Evolutionary conservation across 2,797 vertebrate genomes (phyloP), one percentile per base, ranked within the genome.

Genomic region (Sebastes steindachneri): DNA sequence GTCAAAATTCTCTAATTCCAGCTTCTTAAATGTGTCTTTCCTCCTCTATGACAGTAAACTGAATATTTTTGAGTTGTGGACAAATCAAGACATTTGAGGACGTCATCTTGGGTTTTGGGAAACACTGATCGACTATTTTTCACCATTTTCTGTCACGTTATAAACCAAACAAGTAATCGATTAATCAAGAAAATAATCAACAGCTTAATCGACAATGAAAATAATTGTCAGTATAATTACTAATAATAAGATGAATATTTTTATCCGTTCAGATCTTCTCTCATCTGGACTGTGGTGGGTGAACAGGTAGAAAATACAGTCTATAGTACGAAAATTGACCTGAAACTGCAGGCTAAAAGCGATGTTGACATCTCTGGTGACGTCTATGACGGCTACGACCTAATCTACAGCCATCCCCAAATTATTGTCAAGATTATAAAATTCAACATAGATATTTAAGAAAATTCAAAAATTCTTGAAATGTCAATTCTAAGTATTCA

Each of bases 81-180:
- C 41, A 45, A 17, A 45, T 17, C 41, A 45, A 45, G 41, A 45
- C 41, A 45, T 45, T 45, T 45, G 6, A 45, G 41, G 41, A 45
- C 3, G 15, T 7, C 41, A 45, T 45, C 41, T 45, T 45, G 41
- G 14, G 15, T 3, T 45, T 48, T 48, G 45, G 45, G 45, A 48
- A 48, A 48, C 45, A 48, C 45, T 8, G 45, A 48, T 19, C 7
- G 15, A 48, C 45, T 35, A 41, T 17, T 48, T 48, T 48, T 19
- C 7, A 19, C 15, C 17, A 19, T 48, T 48, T 48, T 19, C 1
- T 17, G 15, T 8, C 17, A 48, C 0, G 0, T 48, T 48, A 48
- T 19, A 8, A 19, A 48, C 45, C 45, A 19, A 19, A 48, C 15
- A 48, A 48, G 15, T 8, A 48, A 48, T 48, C 17, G 15, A 48